Evolutionary conservation across 2,888 invertebrate species (phyloP).

Genomic region (Eristalinus aeneus): DNA sequence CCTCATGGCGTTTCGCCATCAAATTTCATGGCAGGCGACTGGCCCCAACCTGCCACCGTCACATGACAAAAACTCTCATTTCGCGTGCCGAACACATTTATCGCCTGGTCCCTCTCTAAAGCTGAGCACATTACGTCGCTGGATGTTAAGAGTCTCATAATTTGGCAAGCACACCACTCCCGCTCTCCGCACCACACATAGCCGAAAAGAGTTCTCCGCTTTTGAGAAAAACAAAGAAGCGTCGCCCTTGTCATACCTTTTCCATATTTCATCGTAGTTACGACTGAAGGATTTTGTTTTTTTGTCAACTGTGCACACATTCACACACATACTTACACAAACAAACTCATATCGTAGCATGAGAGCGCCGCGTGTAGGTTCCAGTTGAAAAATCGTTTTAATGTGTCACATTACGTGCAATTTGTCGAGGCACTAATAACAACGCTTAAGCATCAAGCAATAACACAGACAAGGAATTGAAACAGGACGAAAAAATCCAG

Average conservation of each 20-base stretch:
- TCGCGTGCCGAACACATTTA: not conserved
- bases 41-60: not conserved
- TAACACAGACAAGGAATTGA: not conserved
- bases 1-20: not conserved
- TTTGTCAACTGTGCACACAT: not conserved
- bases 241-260: not conserved
- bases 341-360: too few species aligned
- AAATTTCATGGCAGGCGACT: not conserved
- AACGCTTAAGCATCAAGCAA: constrained; percentile 41
- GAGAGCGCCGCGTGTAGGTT: not conserved
- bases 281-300: constrained; percentile 2
- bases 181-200: not conserved
- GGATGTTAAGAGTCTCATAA: not conserved
- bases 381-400: constrained; percentile 49
- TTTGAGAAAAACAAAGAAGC: not conserved
- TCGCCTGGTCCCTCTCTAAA: not conserved
- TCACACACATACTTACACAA: too few species aligned
- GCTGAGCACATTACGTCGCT: not conserved
- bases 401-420: constrained; percentile 52
- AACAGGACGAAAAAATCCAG: not conserved
- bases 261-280: not conserved
- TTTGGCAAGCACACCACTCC: not conserved
- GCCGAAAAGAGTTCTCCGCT: not conserved
- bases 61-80: not conserved
- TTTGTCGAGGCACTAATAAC: constrained; percentile 54